These are phyloP conservation scores for Chelmon rostratus DNA, from an alignment of 2,797 vertebrate species.

Conservation along the genomic window DNA sequence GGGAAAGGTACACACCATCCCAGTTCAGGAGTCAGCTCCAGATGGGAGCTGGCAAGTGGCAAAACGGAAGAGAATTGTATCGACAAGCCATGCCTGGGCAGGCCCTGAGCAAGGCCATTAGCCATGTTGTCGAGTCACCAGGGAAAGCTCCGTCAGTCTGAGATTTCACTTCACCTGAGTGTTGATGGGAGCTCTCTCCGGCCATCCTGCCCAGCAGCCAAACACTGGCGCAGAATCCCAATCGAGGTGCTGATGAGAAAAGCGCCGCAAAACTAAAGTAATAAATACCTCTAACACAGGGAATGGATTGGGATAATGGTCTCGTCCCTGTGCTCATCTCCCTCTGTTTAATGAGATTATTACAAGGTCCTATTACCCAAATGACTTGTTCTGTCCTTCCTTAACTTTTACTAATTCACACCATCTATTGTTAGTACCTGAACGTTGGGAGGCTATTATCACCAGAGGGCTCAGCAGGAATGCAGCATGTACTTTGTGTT, in stretches of 20 bases:
- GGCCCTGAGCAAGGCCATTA: constrained; percentile 87
- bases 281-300: constrained; percentile 57
- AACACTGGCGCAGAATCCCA: constrained; percentile 42
- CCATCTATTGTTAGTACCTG: constrained; percentile 54
- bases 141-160: constrained; percentile 81
- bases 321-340: constrained; percentile 43
- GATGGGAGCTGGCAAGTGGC: constrained; percentile 90
- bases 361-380: constrained; percentile 63
- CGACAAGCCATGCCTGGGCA: constrained; percentile 85
- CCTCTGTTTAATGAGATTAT: constrained; percentile 69
- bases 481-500: constrained; percentile 32
- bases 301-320: constrained; percentile 54
- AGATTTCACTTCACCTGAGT: constrained; percentile 89
- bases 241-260: constrained; percentile 70
- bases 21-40: constrained; percentile 88
- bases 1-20: constrained; percentile 83
- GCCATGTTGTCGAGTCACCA: constrained; percentile 80
- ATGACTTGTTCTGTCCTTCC: constrained; percentile 60
- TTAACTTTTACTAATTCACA: constrained; percentile 65
- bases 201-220: constrained; percentile 40
- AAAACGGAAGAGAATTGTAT: constrained; percentile 90
- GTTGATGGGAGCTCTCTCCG: constrained; percentile 81
- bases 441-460: constrained; percentile 52
- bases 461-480: constrained; percentile 53
- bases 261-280: constrained; percentile 50